Conservation (phyloP, 2,797 vertebrate species). For the Coregonus ussuriensis region DNA sequence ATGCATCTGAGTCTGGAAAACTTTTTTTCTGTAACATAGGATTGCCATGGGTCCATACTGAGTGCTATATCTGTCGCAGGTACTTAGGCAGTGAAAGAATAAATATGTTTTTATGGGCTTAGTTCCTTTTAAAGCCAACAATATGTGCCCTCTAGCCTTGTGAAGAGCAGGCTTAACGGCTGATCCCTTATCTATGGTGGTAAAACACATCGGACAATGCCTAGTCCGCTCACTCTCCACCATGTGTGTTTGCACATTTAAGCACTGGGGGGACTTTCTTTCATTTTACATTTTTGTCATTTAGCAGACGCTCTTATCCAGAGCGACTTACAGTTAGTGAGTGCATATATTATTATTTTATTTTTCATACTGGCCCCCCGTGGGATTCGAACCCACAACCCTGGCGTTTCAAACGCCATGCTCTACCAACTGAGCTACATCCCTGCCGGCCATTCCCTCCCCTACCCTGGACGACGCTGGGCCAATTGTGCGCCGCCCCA, state of each 20-base stretch:
- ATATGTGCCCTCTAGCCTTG: slow-evolving; percentile 27
- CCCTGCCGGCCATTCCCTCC: no score
- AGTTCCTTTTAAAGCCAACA: slow-evolving; percentile 9
- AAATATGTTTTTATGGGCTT: slow-evolving; percentile 52
- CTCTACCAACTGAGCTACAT: no score
- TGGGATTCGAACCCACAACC: no score
- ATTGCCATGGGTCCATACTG: not conserved
- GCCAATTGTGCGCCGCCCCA: no score
- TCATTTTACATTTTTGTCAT: not conserved
- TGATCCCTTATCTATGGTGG: slow-evolving; percentile 56
- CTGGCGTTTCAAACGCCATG: no score
- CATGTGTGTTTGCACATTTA: slow-evolving; percentile 47
- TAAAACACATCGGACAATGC: slow-evolving; percentile 59
- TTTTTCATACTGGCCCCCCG: no score
- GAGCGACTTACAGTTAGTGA: no score
- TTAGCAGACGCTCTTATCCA: no score
- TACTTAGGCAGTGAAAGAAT: slow-evolving; percentile 50
- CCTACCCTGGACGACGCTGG: no score
- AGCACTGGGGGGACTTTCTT: slow-evolving; percentile 28
- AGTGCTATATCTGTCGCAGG: slow-evolving; percentile 42
- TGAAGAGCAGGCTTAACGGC: slow-evolving; percentile 62
- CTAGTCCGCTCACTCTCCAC: slow-evolving; percentile 42
- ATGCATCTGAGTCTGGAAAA: no score
- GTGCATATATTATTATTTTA: no score
- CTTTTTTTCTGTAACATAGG: not conserved